Evolutionary conservation across 2,797 vertebrate species (phyloP).

Genomic region (Cynodonichthys magdalenae): DNA sequence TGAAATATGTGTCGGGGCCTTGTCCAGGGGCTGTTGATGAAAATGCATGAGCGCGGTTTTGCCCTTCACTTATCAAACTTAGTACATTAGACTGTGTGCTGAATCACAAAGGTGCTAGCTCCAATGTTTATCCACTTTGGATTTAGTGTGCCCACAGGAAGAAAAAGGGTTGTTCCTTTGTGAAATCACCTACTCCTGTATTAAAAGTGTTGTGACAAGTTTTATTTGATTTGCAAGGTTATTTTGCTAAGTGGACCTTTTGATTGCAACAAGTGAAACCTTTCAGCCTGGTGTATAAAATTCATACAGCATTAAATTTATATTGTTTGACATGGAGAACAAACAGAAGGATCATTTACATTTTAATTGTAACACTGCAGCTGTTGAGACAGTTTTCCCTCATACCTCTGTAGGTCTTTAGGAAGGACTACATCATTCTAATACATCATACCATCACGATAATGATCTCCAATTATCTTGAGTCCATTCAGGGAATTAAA

Average conservation of each 20-base stretch:
- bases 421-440: slow-evolving; percentile 62
- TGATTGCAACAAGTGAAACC: not conserved
- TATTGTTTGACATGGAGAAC: not conserved
- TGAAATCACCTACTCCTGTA: slow-evolving; percentile 35
- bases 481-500: slow-evolving; percentile 75
- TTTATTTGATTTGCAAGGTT: slow-evolving; percentile 27
- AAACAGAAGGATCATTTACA: not conserved
- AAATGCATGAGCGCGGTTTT: slow-evolving; percentile 77
- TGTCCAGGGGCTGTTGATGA: slow-evolving; percentile 73
- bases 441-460: slow-evolving; percentile 74
- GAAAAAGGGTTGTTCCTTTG: slow-evolving; percentile 41
- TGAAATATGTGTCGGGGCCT: slow-evolving; percentile 75
- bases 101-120: slow-evolving; percentile 69
- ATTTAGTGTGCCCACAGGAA: slow-evolving; percentile 64
- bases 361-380: slow-evolving; percentile 12
- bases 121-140: slow-evolving; percentile 72
- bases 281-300: not conserved
- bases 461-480: slow-evolving; percentile 80
- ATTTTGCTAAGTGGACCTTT: slow-evolving; percentile 3
- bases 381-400: slow-evolving; percentile 17
- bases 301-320: slow-evolving; percentile 5
- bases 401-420: slow-evolving; percentile 51
- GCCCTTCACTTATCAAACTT: slow-evolving; percentile 81
- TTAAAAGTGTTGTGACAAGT: slow-evolving; percentile 17
- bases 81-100: slow-evolving; percentile 69